Conservation (phyloP, 2,797 vertebrate species). For the Coluber constrictor region DNA sequence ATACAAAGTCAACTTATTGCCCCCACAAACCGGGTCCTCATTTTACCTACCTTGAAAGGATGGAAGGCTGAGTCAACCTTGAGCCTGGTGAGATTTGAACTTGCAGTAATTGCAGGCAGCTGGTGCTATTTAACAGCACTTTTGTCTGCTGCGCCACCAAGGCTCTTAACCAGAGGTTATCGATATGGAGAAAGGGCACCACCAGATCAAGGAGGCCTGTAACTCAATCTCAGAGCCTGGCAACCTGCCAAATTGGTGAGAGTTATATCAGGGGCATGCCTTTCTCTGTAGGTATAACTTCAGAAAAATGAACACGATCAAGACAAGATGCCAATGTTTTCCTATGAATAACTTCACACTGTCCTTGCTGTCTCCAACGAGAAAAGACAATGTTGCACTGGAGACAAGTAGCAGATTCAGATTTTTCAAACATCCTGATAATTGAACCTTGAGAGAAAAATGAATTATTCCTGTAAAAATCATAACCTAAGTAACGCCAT, state of each 20-base stretch:
- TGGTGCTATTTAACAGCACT: too few relatives aligned
- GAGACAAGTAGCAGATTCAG: neutral
- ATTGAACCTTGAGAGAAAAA: neutral
- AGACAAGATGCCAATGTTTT: neutral
- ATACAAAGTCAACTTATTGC: too few relatives aligned
- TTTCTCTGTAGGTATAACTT: neutral
- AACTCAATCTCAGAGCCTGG: neutral
- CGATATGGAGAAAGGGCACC: neutral
- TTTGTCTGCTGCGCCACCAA: too few relatives aligned
- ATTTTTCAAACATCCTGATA: neutral
- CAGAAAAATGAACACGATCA: neutral
- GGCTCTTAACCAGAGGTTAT: conserved; percentile 15
- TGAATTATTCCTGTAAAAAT: too few relatives aligned
- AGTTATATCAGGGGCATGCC: neutral
- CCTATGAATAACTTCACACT: neutral
- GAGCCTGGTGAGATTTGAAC: too few relatives aligned
- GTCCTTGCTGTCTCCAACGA: neutral
- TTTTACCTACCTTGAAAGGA: too few relatives aligned
- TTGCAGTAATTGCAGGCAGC: too few relatives aligned
- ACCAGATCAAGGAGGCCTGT: neutral
- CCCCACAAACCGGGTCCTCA: too few relatives aligned
- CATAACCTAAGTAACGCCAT: too few relatives aligned
- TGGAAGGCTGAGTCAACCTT: too few relatives aligned
- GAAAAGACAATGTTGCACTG: too few relatives aligned
- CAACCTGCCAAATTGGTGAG: neutral